Conservation (phyloP, 2,113 vertebrate species). For the Myanophis thanlyinensis region DNA sequence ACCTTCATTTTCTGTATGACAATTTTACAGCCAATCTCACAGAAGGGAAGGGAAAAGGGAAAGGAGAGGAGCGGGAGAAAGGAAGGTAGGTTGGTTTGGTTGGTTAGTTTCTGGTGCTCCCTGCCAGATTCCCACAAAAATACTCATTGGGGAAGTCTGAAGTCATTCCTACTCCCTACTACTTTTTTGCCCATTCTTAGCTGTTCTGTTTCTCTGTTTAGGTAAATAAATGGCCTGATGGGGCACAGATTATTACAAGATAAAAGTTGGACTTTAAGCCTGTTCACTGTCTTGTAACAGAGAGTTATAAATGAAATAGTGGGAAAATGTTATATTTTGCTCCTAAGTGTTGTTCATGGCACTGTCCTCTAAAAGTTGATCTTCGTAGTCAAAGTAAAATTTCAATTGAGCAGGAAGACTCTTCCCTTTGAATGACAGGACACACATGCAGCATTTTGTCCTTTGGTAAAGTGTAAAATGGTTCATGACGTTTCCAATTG, state of each 20-base stretch:
- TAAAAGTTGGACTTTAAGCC: neutral
- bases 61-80: neutral
- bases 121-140: neutral
- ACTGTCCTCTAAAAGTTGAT: neutral
- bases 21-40: neutral
- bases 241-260: neutral
- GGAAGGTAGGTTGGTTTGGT: neutral
- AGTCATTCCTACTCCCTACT: neutral
- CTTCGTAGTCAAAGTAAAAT: neutral
- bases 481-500: neutral
- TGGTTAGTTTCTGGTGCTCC: neutral
- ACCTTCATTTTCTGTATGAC: neutral
- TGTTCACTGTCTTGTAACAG: neutral
- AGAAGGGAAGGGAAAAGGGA: neutral
- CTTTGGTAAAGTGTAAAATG: neutral
- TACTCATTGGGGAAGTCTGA: neutral
- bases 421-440: neutral
- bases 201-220: neutral
- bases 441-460: neutral
- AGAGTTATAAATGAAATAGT: neutral
- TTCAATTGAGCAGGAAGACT: neutral
- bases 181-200: neutral
- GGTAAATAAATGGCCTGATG: neutral
- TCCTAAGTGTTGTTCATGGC: neutral
- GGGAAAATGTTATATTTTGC: too few species aligned